Percentiles rank a stretch among this genome's conserved stretches.
phyloP scores from a whole-genome alignment of 2,888 invertebrate species.

The Brassicogethes aeneus region DNA sequence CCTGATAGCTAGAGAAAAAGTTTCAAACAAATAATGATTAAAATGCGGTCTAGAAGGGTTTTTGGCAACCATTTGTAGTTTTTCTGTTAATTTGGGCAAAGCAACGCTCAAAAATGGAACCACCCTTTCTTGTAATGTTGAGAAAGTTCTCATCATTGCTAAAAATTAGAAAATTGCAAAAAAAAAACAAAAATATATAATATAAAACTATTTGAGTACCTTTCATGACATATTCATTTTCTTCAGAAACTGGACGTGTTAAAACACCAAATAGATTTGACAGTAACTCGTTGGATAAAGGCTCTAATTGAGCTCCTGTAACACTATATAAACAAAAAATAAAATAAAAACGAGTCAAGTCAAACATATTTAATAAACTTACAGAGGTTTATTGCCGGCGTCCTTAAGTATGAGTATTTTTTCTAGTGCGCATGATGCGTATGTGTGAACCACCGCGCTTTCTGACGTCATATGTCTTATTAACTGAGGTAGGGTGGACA shows the following conservation, averaged over 20 bases:
- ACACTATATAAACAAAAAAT: conserved; percentile 40
- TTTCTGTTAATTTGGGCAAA: conserved; percentile 75
- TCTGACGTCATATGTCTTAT: conserved; percentile 67
- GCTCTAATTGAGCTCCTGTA: conserved; percentile 52
- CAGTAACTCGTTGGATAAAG: conserved; percentile 61
- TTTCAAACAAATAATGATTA: conserved; percentile 97
- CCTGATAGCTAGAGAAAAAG: conserved; percentile 81
- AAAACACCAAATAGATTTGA: conserved; percentile 69
- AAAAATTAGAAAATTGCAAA: conserved; percentile 31
- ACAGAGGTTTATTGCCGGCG: conserved; percentile 47
- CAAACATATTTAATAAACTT: conserved; percentile 26
- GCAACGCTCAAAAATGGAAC: conserved; percentile 74
- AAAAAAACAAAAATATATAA: conserved; percentile 9
- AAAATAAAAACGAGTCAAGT: background rate
- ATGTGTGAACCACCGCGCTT: conserved; percentile 86
- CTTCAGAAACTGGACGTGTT: conserved; percentile 63
- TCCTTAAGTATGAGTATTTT: conserved; percentile 72
- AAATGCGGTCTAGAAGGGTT: conserved; percentile 96
- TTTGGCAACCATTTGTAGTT: conserved; percentile 74
- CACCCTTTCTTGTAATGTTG: conserved; percentile 69
- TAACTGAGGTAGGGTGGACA: conserved; percentile 67
- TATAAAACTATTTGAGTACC: too few relatives aligned
- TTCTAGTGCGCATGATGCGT: conserved; percentile 88
- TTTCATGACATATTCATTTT: conserved; percentile 98
- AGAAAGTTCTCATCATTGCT: conserved; percentile 87